These are phyloP conservation scores for Drosophila takahashii DNA, from an alignment of 1,140 invertebrate genomes.

Conservation along the genomic window DNA sequence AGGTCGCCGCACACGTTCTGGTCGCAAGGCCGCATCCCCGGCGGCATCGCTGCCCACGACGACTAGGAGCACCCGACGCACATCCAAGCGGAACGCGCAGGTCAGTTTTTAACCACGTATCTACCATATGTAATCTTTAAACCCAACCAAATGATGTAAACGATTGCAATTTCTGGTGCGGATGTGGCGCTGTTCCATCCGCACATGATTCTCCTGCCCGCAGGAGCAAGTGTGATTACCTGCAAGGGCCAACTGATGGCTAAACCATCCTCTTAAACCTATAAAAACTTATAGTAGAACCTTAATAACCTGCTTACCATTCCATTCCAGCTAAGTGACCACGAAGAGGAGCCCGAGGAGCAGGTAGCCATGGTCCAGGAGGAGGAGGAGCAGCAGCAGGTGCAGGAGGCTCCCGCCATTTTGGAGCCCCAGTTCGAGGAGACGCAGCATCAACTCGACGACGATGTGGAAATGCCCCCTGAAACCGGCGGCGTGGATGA, in stretches of 20 bases:
- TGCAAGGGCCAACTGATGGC: constrained; percentile 84
- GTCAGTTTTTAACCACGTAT: constrained; percentile 61
- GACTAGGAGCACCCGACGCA: constrained; percentile 62
- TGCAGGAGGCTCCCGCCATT: constrained; percentile 2
- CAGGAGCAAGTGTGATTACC: constrained; percentile 64
- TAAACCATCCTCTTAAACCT: not conserved
- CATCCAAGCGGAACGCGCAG: constrained; percentile 66
- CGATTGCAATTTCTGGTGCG: constrained; percentile 60
- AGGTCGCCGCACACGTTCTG: constrained; percentile 79
- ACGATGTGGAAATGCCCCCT: constrained; percentile 67
- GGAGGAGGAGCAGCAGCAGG: constrained; percentile 17
- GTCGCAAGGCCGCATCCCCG: constrained; percentile 55
- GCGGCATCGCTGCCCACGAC: constrained; percentile 40
- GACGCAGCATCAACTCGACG: constrained; percentile 50
- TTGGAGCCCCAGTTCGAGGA: constrained; percentile 47
- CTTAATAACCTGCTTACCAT: no score
- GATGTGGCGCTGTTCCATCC: constrained; percentile 83
- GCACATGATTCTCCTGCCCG: constrained; percentile 67
- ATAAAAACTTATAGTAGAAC: not conserved
- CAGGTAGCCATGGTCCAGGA: constrained; percentile 41
- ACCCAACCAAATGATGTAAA: constrained; percentile 69
- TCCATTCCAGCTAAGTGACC: constrained; percentile 64
- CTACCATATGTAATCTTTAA: not conserved
- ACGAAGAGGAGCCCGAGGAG: constrained; percentile 52
- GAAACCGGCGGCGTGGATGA: constrained; percentile 69